These are phyloP conservation scores for Pica pica DNA, from an alignment of 2,113 vertebrate species.

Conservation along the genomic window DNA sequence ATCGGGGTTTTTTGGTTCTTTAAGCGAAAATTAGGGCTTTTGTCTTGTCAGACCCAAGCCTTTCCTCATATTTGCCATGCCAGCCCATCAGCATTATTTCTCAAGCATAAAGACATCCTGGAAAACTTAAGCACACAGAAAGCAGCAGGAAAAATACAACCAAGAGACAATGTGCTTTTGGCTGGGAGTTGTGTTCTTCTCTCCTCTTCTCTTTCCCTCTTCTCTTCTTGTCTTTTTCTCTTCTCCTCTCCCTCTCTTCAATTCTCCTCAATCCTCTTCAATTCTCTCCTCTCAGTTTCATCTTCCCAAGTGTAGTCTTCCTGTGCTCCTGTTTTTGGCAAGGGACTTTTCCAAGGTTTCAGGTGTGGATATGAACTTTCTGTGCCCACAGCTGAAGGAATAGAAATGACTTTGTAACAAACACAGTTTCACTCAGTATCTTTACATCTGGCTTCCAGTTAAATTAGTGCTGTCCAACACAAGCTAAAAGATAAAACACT, in stretches of 20 bases:
- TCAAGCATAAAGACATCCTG: slow-evolving; percentile 8
- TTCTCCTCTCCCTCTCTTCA: background rate
- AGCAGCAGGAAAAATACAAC: background rate
- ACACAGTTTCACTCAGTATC: background rate
- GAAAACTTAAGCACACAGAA: background rate
- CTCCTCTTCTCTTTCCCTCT: accelerated
- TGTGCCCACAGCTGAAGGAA: background rate
- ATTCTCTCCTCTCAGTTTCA: background rate
- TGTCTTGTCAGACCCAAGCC: background rate
- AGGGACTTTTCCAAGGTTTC: background rate
- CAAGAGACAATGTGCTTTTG: background rate
- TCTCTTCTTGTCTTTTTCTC: background rate
- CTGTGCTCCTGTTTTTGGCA: background rate
- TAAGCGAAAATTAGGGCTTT: slow-evolving; percentile 3
- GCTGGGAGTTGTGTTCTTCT: background rate
- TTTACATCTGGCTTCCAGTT: background rate
- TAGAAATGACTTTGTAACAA: background rate
- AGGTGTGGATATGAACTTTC: background rate
- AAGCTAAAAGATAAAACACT: background rate
- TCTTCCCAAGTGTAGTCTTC: background rate
- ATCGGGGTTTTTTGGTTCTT: background rate
- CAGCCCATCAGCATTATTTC: background rate
- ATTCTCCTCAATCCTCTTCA: too few relatives aligned
- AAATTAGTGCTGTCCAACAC: background rate
- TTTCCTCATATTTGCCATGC: background rate